A percentile compares a stretch with the other conserved stretches of the same genome.
These are phyloP conservation scores for Rhagoletis pomonella DNA, from an alignment of 1,140 invertebrate genomes.

Conservation along the genomic window DNA sequence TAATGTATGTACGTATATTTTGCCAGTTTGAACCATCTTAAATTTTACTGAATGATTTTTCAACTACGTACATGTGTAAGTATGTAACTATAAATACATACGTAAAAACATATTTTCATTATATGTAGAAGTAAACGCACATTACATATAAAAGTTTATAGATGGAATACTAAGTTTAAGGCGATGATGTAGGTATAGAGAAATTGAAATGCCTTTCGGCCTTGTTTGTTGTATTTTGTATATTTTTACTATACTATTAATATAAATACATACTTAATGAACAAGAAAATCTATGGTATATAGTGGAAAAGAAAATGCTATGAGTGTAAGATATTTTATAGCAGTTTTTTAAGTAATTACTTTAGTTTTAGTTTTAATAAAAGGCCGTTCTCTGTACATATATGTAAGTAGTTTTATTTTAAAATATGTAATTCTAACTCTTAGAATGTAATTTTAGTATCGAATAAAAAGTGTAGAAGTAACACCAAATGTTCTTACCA, in stretches of 20 bases:
- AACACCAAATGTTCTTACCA: conserved; percentile 27
- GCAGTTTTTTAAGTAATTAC: conserved; percentile 4
- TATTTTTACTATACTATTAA: neutral
- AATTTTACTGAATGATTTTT: too few relatives aligned
- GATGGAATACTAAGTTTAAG: conserved; percentile 9
- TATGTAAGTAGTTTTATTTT: conserved; percentile 12
- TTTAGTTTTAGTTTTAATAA: neutral
- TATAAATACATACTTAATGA: neutral
- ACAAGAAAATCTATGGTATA: neutral
- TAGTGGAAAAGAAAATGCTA: neutral
- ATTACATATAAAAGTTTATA: neutral
- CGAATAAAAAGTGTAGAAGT: conserved; percentile 19
- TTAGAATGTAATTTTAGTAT: conserved; percentile 3
- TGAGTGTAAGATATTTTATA: neutral
- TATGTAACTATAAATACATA: too few relatives aligned
- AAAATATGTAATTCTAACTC: neutral
- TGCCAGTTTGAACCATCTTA: neutral
- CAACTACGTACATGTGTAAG: too few relatives aligned
- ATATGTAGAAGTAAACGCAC: neutral
- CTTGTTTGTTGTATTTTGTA: conserved; percentile 33
- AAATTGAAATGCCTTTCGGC: conserved; percentile 10
- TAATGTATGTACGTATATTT: neutral
- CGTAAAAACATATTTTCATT: too few relatives aligned
- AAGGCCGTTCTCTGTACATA: neutral
- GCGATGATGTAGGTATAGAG: neutral